Percentiles rank a stretch among this genome's conserved stretches.
Evolutionary conservation across 2,888 invertebrate species (phyloP).

Genomic region (Dryococelus australis): DNA sequence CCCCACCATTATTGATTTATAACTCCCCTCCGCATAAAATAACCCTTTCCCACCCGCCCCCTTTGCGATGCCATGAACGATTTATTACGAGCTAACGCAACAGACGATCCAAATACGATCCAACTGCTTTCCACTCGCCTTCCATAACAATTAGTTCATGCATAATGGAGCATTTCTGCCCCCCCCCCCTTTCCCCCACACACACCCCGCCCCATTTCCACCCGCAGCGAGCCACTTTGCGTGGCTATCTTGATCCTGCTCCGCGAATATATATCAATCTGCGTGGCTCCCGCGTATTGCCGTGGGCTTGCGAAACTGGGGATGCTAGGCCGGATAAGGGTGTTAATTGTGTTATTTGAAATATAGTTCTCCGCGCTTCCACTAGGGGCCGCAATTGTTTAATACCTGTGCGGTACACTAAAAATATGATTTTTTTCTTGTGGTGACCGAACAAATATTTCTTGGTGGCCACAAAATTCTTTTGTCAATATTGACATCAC

Average conservation of each 20-base stretch:
- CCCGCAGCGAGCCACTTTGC: background rate
- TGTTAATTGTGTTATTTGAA: slow-evolving; percentile 16
- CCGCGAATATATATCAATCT: background rate
- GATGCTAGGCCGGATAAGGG: background rate
- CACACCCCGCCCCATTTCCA: too few relatives aligned
- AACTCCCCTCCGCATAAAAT: background rate
- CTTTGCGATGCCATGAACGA: background rate
- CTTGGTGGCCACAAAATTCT: too few relatives aligned
- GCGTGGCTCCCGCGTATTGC: background rate
- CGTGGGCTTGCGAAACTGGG: background rate
- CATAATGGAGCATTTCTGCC: background rate
- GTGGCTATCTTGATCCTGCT: slow-evolving; percentile 8
- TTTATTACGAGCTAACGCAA: slow-evolving; percentile 3
- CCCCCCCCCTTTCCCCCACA: background rate
- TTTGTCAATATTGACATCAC: too few relatives aligned
- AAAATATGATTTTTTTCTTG: too few relatives aligned
- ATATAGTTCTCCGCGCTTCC: background rate
- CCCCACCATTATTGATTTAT: background rate
- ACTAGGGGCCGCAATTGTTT: background rate
- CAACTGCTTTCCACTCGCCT: background rate
- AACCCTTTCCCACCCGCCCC: background rate
- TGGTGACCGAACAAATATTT: too few relatives aligned
- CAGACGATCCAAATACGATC: slow-evolving; percentile 16
- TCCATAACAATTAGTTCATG: slow-evolving; percentile 9
- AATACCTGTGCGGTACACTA: too few relatives aligned